These are phyloP conservation scores for Iguana delicatissima DNA, from an alignment of 2,797 vertebrate species.

Conservation along the genomic window DNA sequence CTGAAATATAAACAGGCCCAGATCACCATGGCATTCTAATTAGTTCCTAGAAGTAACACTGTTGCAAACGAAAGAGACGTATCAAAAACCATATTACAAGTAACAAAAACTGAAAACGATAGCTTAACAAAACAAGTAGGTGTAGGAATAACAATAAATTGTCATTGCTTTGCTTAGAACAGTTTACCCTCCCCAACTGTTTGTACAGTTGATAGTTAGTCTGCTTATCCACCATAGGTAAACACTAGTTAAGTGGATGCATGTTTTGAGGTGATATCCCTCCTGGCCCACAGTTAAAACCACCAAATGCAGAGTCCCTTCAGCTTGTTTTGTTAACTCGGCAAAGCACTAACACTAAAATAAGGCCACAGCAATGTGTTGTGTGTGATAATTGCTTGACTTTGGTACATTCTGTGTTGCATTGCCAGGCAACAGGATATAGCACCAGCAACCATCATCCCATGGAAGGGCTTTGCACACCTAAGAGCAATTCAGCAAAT, in stretches of 20 bases:
- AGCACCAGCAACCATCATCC: slow-evolving; percentile 68
- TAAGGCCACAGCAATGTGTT: slow-evolving; percentile 44
- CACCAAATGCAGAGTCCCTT: slow-evolving; percentile 36
- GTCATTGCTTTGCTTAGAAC: slow-evolving; percentile 63
- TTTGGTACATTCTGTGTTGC: slow-evolving; percentile 74
- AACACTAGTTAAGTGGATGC: slow-evolving; percentile 38
- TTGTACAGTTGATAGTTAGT: slow-evolving; percentile 49
- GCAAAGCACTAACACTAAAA: slow-evolving; percentile 48
- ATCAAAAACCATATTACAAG: neutral
- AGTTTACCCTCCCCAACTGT: slow-evolving; percentile 48
- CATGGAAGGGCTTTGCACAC: slow-evolving; percentile 34
- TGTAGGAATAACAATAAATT: slow-evolving; percentile 32
- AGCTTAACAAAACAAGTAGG: slow-evolving; percentile 50
- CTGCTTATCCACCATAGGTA: slow-evolving; percentile 42
- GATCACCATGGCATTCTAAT: slow-evolving; percentile 35
- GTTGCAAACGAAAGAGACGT: neutral
- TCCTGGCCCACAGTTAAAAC: slow-evolving; percentile 43
- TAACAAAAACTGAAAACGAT: slow-evolving; percentile 1
- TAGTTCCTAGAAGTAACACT: slow-evolving; percentile 46
- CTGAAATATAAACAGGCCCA: neutral
- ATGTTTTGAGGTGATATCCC: slow-evolving; percentile 53
- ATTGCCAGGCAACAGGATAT: slow-evolving; percentile 79
- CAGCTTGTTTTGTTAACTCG: slow-evolving; percentile 14
- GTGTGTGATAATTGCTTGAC: slow-evolving; percentile 65
- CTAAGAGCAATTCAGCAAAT: slow-evolving; percentile 68